A percentile compares a stretch with the other conserved stretches of the same genome.
These are phyloP conservation scores for Sturmia bella DNA, from an alignment of 2,888 invertebrate genomes.

Conservation along the genomic window DNA sequence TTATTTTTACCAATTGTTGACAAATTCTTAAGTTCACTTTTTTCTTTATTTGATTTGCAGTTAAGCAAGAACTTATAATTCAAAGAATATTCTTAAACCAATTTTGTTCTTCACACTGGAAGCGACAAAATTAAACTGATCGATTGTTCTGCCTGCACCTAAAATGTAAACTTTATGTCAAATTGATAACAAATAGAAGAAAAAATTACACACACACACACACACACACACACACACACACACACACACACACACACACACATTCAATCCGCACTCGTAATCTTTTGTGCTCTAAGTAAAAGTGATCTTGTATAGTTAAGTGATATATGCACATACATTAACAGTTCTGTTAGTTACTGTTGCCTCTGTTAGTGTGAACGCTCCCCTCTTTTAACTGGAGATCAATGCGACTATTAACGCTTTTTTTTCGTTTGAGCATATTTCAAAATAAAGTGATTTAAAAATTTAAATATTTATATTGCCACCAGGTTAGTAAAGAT, in stretches of 20 bases:
- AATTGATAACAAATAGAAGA: slow-evolving; percentile 39
- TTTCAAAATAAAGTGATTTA: no score
- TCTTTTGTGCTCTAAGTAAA: no score
- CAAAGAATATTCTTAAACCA: slow-evolving; percentile 25
- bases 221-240: neutral
- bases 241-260: neutral
- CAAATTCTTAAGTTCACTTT: slow-evolving; percentile 6
- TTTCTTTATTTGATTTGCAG: slow-evolving; percentile 24
- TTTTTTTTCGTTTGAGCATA: no score
- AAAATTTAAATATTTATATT: no score
- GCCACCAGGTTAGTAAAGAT: no score
- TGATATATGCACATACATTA: no score
- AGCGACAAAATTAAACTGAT: slow-evolving; percentile 78
- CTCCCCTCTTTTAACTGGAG: no score
- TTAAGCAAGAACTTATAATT: neutral
- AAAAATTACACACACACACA: neutral
- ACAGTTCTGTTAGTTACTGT: no score
- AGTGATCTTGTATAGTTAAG: no score
- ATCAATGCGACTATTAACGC: no score
- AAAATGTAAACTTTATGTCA: slow-evolving; percentile 39
- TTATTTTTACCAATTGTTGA: no score
- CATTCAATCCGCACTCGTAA: neutral
- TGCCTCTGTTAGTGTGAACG: no score
- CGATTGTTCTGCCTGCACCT: slow-evolving; percentile 21
- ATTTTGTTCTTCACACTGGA: slow-evolving; percentile 81